A percentile compares a stretch with the other conserved stretches of the same genome.
These are phyloP conservation scores for Eudyptes chrysolophus DNA, from an alignment of 2,113 vertebrate genomes.

Conservation along the genomic window DNA sequence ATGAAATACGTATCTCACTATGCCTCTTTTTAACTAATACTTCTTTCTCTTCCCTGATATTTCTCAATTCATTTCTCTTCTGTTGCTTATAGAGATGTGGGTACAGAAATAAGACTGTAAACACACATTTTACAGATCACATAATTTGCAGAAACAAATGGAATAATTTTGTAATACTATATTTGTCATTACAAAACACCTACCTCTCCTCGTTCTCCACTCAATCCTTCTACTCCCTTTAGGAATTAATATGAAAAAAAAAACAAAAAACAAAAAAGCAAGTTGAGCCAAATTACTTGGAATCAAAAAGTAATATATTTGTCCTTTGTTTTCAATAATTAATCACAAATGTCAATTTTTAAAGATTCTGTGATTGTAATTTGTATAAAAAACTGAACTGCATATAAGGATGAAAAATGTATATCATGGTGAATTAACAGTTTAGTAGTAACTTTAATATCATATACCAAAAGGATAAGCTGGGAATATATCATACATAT, in stretches of 20 bases:
- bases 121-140: background rate
- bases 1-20: background rate
- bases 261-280: background rate
- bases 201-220: conserved; percentile 89
- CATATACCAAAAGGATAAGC: background rate
- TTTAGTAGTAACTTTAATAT: background rate
- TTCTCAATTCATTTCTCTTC: background rate
- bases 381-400: background rate
- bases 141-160: background rate
- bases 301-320: background rate
- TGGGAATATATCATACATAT: background rate
- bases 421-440: background rate
- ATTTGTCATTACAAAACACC: conserved; percentile 10
- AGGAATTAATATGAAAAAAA: conserved; percentile 27
- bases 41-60: background rate
- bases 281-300: background rate
- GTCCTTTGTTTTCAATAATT: background rate
- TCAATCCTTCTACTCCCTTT: conserved; percentile 83
- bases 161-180: background rate
- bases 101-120: background rate
- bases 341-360: background rate
- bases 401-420: background rate
- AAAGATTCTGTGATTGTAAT: background rate
- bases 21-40: background rate
- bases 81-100: background rate